Base-by-base conservation (phyloP, 2,888 invertebrate genomes). In the Drosophila ezoana region DNA sequence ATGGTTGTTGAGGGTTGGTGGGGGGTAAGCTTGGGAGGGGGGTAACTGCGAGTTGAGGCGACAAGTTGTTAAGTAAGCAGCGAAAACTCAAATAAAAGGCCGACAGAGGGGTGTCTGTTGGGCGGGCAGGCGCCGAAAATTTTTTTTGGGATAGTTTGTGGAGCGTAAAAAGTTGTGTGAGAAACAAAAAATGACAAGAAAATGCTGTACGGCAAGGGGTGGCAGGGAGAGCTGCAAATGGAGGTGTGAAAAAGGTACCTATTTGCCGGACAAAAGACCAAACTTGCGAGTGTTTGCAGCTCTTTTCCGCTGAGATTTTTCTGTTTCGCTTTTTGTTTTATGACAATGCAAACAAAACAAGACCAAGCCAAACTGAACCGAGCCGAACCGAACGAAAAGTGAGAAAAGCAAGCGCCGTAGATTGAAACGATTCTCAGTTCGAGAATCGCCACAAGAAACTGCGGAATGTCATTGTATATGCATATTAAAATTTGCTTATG, bases 51-150 rank as follows among this genome's bases (percentile, higher is more conserved):
- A 57, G 56, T 37, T 58, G 61, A 72, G 83, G 88, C 80, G 83
- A 83, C 83, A 84, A 84, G 88, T 84, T 84, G 83, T 88, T 84
- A 84, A 86, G 83, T 84, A 84, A 84, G 87, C 88, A 79, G 76
- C 85, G 82, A 85, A 76, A 83, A 87, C 86, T 83, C 77, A 88
- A 77, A 84, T 72, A 82, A 79, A 73, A 65, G 71, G 72, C 54
- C 73, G 61, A 48, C 51, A 23, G 35, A 43, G 38, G 62, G 54
- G 51, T 35, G 40, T 49, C 40, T n/a, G 45, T 37, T 45, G 54
- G 72, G 63, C 37, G 65, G 9, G 5, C 16, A 40, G 72, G 57
- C 67, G 58, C 54, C 74, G 32, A 54, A 71, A 63, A 52, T 51
- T 41, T 38, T 38, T 72, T 73, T 71, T 37, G 44, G 56, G n/a